A percentile compares a stretch with the other conserved stretches of the same genome.
These are phyloP conservation scores for Fukomys damarensis DNA, from an alignment of 2,113 vertebrate species.

Conservation along the genomic window DNA sequence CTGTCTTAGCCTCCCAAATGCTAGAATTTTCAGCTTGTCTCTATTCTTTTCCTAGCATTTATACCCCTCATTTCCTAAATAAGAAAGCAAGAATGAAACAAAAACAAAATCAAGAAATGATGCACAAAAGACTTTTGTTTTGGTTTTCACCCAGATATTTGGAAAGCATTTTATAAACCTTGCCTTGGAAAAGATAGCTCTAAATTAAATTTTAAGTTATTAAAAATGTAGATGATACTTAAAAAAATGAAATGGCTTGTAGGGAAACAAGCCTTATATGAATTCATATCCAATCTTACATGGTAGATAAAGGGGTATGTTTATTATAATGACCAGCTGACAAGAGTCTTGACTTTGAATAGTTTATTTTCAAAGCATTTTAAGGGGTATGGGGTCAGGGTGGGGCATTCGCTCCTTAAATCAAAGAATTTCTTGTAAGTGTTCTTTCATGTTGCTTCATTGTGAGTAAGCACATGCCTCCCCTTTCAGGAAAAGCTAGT, in stretches of 20 bases:
- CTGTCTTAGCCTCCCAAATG: neutral
- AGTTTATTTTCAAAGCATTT: slow-evolving; percentile 32
- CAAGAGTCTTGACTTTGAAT: neutral
- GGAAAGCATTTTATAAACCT: neutral
- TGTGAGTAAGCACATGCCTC: neutral
- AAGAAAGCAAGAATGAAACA: neutral
- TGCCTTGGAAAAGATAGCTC: neutral
- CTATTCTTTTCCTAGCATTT: neutral
- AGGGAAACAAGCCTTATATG: neutral
- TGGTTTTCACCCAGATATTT: neutral
- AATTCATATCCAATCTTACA: neutral
- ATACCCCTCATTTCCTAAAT: neutral
- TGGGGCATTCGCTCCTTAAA: neutral
- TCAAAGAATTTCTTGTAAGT: slow-evolving; percentile 15
- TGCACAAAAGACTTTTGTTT: neutral
- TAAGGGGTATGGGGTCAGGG: neutral
- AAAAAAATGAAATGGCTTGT: neutral
- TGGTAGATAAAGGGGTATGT: neutral
- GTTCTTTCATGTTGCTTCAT: neutral
- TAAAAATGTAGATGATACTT: neutral
- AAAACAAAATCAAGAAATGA: neutral
- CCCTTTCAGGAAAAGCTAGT: slow-evolving; percentile 10
- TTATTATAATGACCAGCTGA: neutral
- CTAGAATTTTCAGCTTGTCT: neutral
- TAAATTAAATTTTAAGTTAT: slow-evolving; percentile 4